Percentiles rank a stretch among this genome's conserved stretches.
phyloP scores from a whole-genome alignment of 2,888 invertebrate genomes.

The Philereme transversata region DNA sequence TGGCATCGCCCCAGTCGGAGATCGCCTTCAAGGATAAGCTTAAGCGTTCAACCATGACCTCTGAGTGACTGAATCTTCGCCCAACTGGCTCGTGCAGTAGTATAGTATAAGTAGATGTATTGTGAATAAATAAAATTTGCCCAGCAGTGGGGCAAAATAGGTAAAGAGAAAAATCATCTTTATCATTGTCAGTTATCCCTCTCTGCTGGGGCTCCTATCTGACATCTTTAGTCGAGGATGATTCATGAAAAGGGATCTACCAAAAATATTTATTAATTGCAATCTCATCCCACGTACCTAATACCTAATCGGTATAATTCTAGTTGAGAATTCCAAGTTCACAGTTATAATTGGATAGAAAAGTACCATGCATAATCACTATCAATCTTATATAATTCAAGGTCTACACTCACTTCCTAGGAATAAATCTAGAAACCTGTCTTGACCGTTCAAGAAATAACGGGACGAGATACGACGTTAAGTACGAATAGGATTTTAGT shows the following conservation, averaged over 20 bases:
- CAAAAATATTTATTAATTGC: background rate
- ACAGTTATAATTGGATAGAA: conserved; percentile 25
- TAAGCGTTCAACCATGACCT: too few species aligned
- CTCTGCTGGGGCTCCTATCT: too few species aligned
- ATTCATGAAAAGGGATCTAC: too few species aligned
- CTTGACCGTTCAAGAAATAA: conserved; percentile 14
- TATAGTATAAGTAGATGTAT: too few species aligned
- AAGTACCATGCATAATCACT: conserved; percentile 27
- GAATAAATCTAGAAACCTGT: conserved; percentile 26
- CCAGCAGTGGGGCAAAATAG: too few species aligned
- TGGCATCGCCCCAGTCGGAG: too few species aligned
- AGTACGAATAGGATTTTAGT: background rate
- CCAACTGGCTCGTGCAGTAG: too few species aligned
- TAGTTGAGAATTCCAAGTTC: conserved; percentile 3
- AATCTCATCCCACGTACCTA: conserved; percentile 1
- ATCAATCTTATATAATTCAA: conserved; percentile 29
- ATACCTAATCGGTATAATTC: conserved; percentile 3
- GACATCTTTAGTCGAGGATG: background rate
- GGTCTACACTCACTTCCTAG: conserved; percentile 20
- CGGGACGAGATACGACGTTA: conserved; percentile 15
- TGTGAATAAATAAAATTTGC: too few species aligned
- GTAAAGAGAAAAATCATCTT: too few species aligned
- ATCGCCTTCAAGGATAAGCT: too few species aligned
- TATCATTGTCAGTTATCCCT: too few species aligned
- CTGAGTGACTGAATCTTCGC: too few species aligned